These are phyloP conservation scores for Lycaon pictus DNA, from an alignment of 2,113 vertebrate genomes.

Conservation along the genomic window DNA sequence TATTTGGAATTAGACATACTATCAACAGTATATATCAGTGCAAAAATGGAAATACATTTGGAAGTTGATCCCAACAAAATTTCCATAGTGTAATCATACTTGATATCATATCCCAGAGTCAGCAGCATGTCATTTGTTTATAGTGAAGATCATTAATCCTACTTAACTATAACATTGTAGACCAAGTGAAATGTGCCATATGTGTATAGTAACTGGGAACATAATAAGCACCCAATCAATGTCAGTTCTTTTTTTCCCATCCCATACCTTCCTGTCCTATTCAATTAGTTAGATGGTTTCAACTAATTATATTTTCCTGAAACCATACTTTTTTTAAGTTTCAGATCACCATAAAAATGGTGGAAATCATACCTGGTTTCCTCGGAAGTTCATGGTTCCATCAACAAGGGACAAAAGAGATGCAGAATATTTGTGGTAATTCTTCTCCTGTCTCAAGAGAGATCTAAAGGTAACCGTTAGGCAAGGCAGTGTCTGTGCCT, in stretches of 20 bases:
- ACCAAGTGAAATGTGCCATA: background rate
- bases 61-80: background rate
- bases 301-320: background rate
- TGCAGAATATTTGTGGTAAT: background rate
- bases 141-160: background rate
- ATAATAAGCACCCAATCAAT: background rate
- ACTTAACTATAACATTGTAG: background rate
- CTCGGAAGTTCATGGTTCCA: background rate
- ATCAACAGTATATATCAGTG: background rate
- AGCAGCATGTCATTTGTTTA: background rate
- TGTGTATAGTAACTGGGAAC: background rate
- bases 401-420: background rate
- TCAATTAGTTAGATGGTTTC: background rate
- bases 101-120: background rate
- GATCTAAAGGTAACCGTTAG: background rate
- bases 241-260: background rate
- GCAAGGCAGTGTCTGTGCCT: background rate
- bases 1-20: conserved; percentile 38
- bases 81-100: background rate
- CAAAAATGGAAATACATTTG: background rate
- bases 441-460: background rate
- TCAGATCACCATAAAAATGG: background rate
- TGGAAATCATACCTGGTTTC: background rate
- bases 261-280: background rate
- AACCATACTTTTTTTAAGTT: background rate